A percentile compares a stretch with the other conserved stretches of the same genome.
These are phyloP conservation scores for Microcebus ravelobensis DNA, from an alignment of 2,113 vertebrate genomes.

Conservation along the genomic window DNA sequence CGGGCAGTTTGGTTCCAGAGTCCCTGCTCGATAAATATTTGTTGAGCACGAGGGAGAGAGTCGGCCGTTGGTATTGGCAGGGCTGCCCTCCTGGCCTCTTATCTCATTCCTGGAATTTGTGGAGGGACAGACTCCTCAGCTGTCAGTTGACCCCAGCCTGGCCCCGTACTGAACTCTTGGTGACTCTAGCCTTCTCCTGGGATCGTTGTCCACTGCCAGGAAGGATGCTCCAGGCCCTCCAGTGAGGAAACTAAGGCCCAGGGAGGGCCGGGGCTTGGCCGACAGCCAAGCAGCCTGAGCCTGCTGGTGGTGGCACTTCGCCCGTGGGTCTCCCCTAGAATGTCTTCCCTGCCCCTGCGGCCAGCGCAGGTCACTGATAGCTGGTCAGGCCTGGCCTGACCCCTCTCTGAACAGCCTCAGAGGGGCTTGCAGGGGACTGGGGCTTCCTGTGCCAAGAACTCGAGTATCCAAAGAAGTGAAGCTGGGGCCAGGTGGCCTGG, in stretches of 20 bases:
- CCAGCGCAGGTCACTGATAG: background rate
- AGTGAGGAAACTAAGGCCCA: background rate
- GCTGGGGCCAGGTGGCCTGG: background rate
- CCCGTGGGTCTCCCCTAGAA: background rate
- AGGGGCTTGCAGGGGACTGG: background rate
- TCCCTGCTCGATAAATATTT: conserved; percentile 71
- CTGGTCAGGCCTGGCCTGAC: background rate
- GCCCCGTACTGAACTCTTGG: conserved; percentile 57
- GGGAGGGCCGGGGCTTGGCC: background rate
- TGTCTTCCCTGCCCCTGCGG: background rate
- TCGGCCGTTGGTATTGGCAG: background rate
- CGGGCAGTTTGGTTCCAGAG: conserved; percentile 54
- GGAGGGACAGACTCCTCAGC: conserved; percentile 9
- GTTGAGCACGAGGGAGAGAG: conserved; percentile 42
- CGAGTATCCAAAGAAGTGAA: background rate
- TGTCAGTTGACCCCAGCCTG: conserved; percentile 38
- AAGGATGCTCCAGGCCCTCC: background rate
- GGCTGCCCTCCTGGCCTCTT: conserved; percentile 63
- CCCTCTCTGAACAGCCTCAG: background rate
- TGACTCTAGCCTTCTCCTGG: conserved; percentile 37
- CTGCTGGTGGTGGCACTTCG: background rate
- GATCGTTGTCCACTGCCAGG: background rate
- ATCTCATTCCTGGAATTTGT: conserved; percentile 68
- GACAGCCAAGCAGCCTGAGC: background rate
- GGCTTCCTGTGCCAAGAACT: background rate